Evolutionary conservation across 1,140 invertebrate genomes (phyloP), one percentile per base, ranked within the genome.

Genomic region (Nephila pilipes): DNA sequence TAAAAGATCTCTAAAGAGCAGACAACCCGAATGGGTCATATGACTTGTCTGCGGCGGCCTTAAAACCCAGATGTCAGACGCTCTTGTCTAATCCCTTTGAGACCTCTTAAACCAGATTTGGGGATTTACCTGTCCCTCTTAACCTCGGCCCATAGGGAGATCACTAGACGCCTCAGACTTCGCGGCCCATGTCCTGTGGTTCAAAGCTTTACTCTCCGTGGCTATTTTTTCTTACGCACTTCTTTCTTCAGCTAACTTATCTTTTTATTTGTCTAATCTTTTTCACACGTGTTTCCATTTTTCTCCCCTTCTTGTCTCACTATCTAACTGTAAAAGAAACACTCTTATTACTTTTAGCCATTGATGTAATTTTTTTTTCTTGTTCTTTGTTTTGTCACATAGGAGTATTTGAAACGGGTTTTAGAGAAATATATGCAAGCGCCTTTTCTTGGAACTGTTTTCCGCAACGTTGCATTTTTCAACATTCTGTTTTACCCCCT

Each of bases 91-190:
- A 93, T 87, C 85, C 91, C 91, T 93, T 93, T 58, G 91, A 93
- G 91, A 93, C 91, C 91, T 93, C 91, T 93, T 93, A 93, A 93
- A 93, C 83, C 91, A 93, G 91, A 93, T 93, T 93, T 87, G 91
- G 91, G 91, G 91, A 93, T 93, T 93, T 93, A 93, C 91, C 91
- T 93, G 91, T 93, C 85, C 91, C 57, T 93, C 91, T 87, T 87
- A 87, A 93, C 81, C 38, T 75, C 38, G 29, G 90, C 90, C 90
- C 80, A 60, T 58, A 85, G 90, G 90, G 90, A 92, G 58, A 85
- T 92, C 80, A 65, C 90, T 20, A 92, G 90, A 83, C 89, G 89
- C 80, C 89, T 60, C 55, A 38, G 69, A 75, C 69, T 75, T 55
- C 46, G 81, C 46, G 38, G 81, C 46, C 38, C 81, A 83, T 83